phyloP scores from a whole-genome alignment of 2,888 invertebrate genomes.

The Stegana nigrithorax region DNA sequence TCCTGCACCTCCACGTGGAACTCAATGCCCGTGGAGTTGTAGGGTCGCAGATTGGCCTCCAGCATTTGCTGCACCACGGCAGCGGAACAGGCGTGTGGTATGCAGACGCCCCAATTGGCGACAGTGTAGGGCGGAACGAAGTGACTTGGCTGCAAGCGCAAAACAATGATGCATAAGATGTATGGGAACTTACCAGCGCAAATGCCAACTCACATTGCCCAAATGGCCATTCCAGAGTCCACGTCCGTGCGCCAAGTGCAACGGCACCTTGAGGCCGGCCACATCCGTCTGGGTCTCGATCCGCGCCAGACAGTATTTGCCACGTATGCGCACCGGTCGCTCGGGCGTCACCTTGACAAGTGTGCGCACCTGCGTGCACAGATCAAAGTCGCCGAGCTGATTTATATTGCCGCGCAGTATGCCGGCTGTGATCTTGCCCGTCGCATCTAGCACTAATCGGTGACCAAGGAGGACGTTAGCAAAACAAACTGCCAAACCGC shows the following conservation, averaged over 20 bases:
- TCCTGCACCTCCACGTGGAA: conserved; percentile 72
- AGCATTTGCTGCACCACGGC: conserved; percentile 71
- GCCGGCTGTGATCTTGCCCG: conserved; percentile 78
- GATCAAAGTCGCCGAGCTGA: conserved; percentile 79
- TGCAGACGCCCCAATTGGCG: conserved; percentile 78
- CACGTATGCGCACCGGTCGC: conserved; percentile 74
- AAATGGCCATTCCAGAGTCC: conserved; percentile 75
- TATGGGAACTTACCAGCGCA: no score
- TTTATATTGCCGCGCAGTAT: conserved; percentile 78
- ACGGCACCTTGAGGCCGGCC: conserved; percentile 73
- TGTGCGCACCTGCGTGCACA: conserved; percentile 72
- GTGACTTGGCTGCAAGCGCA: conserved; percentile 76
- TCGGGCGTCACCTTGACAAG: conserved; percentile 74
- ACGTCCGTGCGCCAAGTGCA: conserved; percentile 75
- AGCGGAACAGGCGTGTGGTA: conserved; percentile 75
- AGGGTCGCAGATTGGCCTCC: conserved; percentile 72
- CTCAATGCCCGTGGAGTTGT: conserved; percentile 72
- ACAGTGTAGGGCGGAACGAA: conserved; percentile 79
- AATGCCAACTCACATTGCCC: conserved; percentile 75
- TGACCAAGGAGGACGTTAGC: no score
- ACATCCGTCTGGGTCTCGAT: conserved; percentile 74
- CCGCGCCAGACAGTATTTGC: conserved; percentile 77
- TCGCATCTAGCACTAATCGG: conserved; percentile 78
- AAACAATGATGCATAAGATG: no score
- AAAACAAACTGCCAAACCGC: background rate